These are phyloP conservation scores for Margarornis squamiger DNA, from an alignment of 2,797 vertebrate genomes.

Conservation along the genomic window DNA sequence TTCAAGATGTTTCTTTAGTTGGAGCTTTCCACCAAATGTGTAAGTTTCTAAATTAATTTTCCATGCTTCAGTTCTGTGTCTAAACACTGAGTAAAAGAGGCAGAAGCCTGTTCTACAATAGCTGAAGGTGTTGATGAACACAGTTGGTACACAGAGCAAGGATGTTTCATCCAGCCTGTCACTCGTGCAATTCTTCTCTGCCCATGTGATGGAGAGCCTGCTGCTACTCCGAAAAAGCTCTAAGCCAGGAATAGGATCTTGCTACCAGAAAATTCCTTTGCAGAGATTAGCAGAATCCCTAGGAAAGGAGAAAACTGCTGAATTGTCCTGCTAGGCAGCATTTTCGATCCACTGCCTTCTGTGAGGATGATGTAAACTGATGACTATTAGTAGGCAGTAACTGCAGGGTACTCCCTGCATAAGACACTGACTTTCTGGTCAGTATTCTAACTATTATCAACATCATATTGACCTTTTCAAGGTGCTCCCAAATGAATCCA, in stretches of 20 bases:
- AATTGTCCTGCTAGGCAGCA: neutral
- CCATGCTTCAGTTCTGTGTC: neutral
- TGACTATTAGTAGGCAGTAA: neutral
- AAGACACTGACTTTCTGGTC: neutral
- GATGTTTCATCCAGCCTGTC: neutral
- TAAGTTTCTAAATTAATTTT: neutral
- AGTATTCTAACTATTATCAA: neutral
- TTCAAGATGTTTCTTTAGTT: neutral
- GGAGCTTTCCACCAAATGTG: neutral
- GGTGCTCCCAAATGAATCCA: neutral
- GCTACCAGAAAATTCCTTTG: neutral
- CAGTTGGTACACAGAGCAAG: neutral
- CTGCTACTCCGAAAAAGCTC: neutral
- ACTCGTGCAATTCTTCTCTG: neutral
- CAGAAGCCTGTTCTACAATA: neutral
- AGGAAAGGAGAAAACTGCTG: neutral
- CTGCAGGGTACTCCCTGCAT: neutral
- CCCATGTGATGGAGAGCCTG: neutral
- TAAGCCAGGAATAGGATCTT: neutral
- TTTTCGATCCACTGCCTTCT: neutral
- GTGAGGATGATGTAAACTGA: neutral
- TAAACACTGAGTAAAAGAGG: neutral
- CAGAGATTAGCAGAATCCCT: neutral
- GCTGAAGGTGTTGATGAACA: neutral
- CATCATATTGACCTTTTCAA: neutral